Evolutionary conservation across 2,888 invertebrate genomes (phyloP), one percentile per base, ranked within the genome.

Genomic region (Cosmia trapezina): DNA sequence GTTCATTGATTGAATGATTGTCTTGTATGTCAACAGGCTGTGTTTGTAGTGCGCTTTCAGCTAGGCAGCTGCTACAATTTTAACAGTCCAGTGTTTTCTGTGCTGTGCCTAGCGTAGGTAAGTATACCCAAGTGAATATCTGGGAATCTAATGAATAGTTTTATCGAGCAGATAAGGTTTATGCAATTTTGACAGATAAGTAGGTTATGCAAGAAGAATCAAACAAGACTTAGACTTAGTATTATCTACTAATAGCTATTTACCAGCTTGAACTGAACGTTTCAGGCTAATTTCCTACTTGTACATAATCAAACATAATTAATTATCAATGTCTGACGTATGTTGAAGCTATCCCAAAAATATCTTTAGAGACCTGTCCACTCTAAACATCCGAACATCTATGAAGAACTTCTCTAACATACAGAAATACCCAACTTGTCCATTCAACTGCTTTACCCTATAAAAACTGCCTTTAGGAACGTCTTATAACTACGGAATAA

Each of bases 401-500:
- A 47, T 47, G 51, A 68, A 68, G 61, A 45, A 80, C 56, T 45
- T 45, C 33, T 63, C 19, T 47, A 53, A 68, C 57, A 28, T 69
- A 70, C 64, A 74, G 53, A 81, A 70, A 81, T 65, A 79, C 51
- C 60, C 63, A 76, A 77, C 80, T 60, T 82, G 83, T 59, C 54
- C 83, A 73, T 80, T 78, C 71, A 78, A 83, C 73, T 75, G 75
- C 61, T 61, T 59, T 28, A 37, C 17, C 61, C 69, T 33, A 69
- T 70, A 73, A 75, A 74, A 76, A 49, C 72, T 78, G 57, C 78
- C 14, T 51, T 5, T 47, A 45, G 47, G 47, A 59, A 51, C 51
- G 17, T 51, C 68, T 73, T 80, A 61, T 49, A 43, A n/a, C 56
- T 45, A 63, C 4, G 70, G 9, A 17, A 54, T 79, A 81, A 77